Base-by-base conservation (phyloP, 2,797 vertebrate species). In the Valencia hispanica region DNA sequence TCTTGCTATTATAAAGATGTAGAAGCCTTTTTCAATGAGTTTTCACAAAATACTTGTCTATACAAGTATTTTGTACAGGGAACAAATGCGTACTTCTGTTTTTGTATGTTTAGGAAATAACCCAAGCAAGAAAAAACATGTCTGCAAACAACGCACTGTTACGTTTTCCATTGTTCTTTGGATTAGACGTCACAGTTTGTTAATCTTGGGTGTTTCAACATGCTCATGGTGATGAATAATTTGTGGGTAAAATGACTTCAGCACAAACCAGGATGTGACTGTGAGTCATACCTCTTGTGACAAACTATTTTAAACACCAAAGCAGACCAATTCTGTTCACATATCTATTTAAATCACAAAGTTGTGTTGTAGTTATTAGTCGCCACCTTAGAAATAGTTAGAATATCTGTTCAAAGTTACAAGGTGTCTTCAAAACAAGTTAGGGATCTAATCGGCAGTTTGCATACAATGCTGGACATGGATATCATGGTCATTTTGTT, bases 31-130 rank as follows among this genome's bases (percentile, higher is more conserved):
- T 71, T 27, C 50, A 51, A n/a, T 10, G 11, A 72, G 1, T 30
- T 45, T 57, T 7, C 18, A 70, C 1, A 77, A 43, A 61, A 65
- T 27, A 30, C 7, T 57, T 63, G 34, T 59, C 32, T 1, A 53
- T 0, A 0, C 43, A 69, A 57, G n/a, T 27, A 39, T 15, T n/a
- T 45, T 3, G 14, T 50, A 57, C 27, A 68, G 55, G 78, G 32
- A 5, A 61, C 6, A 59, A 15, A 70, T 12, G 12, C 0, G 1
- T 57, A 72, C 70, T 81, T 87, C 55, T 84, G 57, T 74, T 85
- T 75, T 79, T 68, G 9, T 73, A 43, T 57, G 41, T 75, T 83
- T 72, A 84, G 86, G 88, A 92, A 85, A 84, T 86, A 73, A 41
- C 78, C 75, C 55, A 17, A 81, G 70, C 79, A 83, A 85, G 86